phyloP scores from a whole-genome alignment of 1,140 invertebrate species.

The Homalodisca vitripennis region DNA sequence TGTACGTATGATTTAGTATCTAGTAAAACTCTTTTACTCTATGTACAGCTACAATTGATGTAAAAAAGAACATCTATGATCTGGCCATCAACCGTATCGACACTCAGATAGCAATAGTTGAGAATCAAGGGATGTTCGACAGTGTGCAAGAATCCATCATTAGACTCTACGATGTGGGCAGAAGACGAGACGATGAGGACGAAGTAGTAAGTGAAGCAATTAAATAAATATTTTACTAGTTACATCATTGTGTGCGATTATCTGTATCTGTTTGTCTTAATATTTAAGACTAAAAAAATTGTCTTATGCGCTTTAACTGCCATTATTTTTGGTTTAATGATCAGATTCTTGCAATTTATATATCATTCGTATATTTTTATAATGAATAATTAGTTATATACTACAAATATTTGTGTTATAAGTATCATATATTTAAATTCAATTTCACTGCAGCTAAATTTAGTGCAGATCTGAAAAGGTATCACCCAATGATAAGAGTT shows the following conservation, averaged over 20 bases:
- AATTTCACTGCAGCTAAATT: no score
- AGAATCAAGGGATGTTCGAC: constrained; percentile 74
- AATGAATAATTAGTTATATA: neutral
- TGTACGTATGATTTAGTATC: no score
- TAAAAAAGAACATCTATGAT: constrained; percentile 78
- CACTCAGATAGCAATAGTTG: constrained; percentile 78
- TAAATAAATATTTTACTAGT: constrained; percentile 23
- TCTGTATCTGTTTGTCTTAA: constrained; percentile 24
- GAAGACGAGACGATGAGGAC: constrained; percentile 69
- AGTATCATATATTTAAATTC: no score
- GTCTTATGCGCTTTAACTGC: neutral
- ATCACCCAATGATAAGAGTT: no score
- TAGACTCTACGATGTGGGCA: constrained; percentile 78
- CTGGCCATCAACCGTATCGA: constrained; percentile 72
- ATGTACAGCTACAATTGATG: constrained; percentile 77
- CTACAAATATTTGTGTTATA: no score
- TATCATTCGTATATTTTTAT: neutral
- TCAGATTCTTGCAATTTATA: neutral
- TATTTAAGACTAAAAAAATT: neutral
- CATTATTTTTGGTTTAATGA: neutral
- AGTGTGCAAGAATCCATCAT: constrained; percentile 80
- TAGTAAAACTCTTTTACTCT: no score
- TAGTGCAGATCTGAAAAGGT: no score
- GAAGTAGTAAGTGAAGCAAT: constrained; percentile 55
- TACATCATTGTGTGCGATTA: neutral